These are phyloP conservation scores for Antechinus flavipes DNA, from an alignment of 2,113 vertebrate species.

Conservation along the genomic window DNA sequence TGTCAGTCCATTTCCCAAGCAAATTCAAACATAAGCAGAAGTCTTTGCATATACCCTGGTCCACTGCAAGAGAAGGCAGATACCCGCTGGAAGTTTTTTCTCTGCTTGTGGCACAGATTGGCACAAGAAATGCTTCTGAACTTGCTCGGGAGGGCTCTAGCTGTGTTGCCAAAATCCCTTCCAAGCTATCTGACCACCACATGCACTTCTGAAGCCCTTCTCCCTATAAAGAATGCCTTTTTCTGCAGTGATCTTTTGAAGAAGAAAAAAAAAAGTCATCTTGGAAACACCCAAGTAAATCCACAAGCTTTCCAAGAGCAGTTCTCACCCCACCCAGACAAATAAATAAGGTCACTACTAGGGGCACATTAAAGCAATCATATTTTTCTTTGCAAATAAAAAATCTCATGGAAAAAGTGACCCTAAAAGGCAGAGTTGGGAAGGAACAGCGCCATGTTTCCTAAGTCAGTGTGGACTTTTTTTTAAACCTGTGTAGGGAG, in stretches of 20 bases:
- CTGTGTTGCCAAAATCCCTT: slow-evolving; percentile 68
- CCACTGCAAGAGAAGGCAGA: slow-evolving; percentile 37
- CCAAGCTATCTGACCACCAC: slow-evolving; percentile 58
- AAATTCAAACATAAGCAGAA: slow-evolving; percentile 36
- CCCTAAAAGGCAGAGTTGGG: neutral
- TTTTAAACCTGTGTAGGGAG: too few relatives aligned
- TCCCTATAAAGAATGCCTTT: slow-evolving; percentile 66
- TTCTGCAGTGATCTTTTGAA: slow-evolving; percentile 52
- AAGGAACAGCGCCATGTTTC: neutral
- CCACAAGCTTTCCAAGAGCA: neutral
- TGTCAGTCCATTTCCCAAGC: slow-evolving; percentile 1
- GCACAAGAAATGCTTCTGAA: slow-evolving; percentile 62
- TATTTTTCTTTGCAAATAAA: slow-evolving; percentile 19
- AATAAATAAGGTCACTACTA: slow-evolving; percentile 11
- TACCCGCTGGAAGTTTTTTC: slow-evolving; percentile 62
- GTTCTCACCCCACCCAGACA: neutral
- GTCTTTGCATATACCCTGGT: slow-evolving; percentile 63
- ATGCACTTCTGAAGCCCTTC: slow-evolving; percentile 56
- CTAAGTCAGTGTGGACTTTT: neutral
- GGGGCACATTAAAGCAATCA: neutral
- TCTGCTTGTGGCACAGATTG: slow-evolving; percentile 70
- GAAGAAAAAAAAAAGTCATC: slow-evolving; percentile 66
- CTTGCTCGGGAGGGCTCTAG: slow-evolving; percentile 69
- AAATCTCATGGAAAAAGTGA: slow-evolving; percentile 8
- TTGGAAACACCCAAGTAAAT: slow-evolving; percentile 47